These are phyloP conservation scores for Monarcha castaneiventris DNA, from an alignment of 2,113 vertebrate species.

Conservation along the genomic window DNA sequence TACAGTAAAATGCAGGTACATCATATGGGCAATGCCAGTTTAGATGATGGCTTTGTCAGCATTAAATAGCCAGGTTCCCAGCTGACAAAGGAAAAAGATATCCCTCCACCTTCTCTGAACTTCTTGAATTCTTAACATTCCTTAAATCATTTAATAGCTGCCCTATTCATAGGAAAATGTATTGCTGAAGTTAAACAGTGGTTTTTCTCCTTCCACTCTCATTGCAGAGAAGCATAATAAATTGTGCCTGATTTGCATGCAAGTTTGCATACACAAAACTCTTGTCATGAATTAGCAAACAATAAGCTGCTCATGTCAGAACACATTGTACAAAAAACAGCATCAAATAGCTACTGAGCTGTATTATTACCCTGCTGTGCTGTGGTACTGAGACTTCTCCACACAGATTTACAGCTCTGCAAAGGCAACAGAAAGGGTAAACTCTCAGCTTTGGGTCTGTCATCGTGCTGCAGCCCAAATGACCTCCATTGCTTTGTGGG, in stretches of 20 bases:
- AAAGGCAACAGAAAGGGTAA: background rate
- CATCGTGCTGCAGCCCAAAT: background rate
- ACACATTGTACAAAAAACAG: background rate
- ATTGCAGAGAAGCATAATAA: conserved; percentile 24
- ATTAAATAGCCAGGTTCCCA: background rate
- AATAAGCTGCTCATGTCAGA: conserved; percentile 12
- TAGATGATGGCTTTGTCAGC: background rate
- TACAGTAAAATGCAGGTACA: background rate
- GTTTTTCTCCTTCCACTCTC: background rate
- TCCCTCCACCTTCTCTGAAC: background rate
- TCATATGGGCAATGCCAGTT: background rate
- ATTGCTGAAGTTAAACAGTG: background rate
- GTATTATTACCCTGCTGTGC: background rate
- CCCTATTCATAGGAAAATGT: conserved; percentile 54
- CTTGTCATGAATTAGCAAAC: conserved; percentile 25
- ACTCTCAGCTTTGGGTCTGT: background rate
- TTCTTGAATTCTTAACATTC: conserved; percentile 42
- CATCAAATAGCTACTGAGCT: background rate
- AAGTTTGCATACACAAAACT: conserved; percentile 58
- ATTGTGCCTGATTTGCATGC: conserved; percentile 55
- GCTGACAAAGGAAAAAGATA: background rate
- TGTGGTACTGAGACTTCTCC: background rate
- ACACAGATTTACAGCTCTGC: background rate
- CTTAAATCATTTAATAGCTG: conserved; percentile 26
- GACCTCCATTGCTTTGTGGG: background rate